phyloP scores from a whole-genome alignment of 2,797 vertebrate species.

The Distichodus sexfasciatus region DNA sequence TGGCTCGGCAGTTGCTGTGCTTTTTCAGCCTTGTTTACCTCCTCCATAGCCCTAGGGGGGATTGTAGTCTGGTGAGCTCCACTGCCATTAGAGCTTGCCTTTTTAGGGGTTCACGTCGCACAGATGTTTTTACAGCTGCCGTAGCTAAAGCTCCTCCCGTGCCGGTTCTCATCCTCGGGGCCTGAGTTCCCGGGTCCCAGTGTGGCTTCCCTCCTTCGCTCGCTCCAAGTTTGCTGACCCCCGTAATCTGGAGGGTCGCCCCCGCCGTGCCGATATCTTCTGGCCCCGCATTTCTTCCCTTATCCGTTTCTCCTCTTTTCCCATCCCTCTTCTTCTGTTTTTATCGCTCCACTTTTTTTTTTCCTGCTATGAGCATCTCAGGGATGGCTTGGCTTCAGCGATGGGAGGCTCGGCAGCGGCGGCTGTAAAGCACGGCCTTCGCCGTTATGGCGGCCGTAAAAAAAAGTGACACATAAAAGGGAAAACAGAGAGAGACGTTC shows the following conservation, averaged over 20 bases:
- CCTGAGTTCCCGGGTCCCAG: constrained; percentile 61
- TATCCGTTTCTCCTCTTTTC: constrained; percentile 47
- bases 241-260: constrained; percentile 61
- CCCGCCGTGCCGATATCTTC: constrained; percentile 34
- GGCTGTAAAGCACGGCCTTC: constrained; percentile 69
- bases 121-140: constrained; percentile 63
- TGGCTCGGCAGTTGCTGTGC: too few species aligned
- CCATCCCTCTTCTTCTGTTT: constrained; percentile 6
- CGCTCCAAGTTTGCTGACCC: constrained; percentile 61
- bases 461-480: constrained; percentile 76
- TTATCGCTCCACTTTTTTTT: constrained; percentile 21
- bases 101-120: constrained; percentile 53
- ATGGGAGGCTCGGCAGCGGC: constrained; percentile 63
- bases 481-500: constrained; percentile 68
- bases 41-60: constrained; percentile 55
- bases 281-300: constrained; percentile 21
- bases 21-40: constrained; percentile 47
- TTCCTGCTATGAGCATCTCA: constrained; percentile 57
- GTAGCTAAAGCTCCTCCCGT: constrained; percentile 66
- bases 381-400: constrained; percentile 66
- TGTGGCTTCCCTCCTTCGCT: constrained; percentile 61
- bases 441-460: constrained; percentile 74
- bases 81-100: constrained; percentile 47
- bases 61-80: constrained; percentile 56
- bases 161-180: constrained; percentile 55